Percentiles rank a stretch among this genome's conserved stretches.
Conservation (phyloP, 2,797 vertebrate species). For the Periparus ater region DNA sequence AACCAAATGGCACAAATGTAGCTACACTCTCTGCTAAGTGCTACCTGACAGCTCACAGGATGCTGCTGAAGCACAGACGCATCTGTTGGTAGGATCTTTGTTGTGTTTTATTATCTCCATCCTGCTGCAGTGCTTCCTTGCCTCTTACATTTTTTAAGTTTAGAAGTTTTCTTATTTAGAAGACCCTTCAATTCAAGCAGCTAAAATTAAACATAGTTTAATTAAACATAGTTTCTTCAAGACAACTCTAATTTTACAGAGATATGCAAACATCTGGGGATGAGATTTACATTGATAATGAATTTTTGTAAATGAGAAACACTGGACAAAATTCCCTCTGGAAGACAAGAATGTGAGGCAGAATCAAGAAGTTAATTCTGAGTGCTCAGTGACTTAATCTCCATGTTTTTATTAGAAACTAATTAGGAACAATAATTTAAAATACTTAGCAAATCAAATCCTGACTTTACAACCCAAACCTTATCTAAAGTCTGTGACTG, state of each 20-base stretch:
- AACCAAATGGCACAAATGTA: neutral
- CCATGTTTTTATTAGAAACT: neutral
- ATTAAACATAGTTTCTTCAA: neutral
- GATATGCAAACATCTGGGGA: neutral
- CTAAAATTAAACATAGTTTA: too few relatives aligned
- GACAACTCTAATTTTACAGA: neutral
- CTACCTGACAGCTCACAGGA: neutral
- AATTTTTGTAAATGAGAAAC: neutral
- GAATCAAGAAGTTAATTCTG: neutral
- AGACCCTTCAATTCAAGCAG: neutral
- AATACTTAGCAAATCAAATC: neutral
- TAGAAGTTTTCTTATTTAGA: neutral
- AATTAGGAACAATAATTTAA: neutral
- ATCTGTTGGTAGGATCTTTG: neutral
- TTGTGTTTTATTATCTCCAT: neutral
- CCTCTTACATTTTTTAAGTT: neutral
- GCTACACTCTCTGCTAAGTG: neutral
- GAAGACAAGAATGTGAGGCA: neutral
- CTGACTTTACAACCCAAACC: neutral
- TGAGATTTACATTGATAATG: neutral
- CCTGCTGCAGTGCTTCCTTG: neutral
- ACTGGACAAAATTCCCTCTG: neutral
- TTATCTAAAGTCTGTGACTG: neutral
- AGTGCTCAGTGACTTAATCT: neutral
- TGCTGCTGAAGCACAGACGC: neutral